Base-by-base conservation (phyloP, 2,113 vertebrate species). In the Ochotona curzoniae region DNA sequence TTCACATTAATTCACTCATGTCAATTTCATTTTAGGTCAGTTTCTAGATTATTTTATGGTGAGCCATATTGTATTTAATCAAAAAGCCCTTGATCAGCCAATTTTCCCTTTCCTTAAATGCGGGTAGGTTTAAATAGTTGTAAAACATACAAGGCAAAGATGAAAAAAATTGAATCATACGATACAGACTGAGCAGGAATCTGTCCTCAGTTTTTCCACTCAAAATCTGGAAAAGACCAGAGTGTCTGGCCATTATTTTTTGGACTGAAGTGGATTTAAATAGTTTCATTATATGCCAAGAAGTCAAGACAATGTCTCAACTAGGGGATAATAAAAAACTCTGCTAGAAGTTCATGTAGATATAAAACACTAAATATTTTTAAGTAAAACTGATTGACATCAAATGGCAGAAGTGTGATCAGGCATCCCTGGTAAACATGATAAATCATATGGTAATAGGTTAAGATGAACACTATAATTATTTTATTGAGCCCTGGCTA, bases 281-380 rank as follows among this genome's bases (percentile, higher is more conserved):
- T 80, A 83, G 28, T 15, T 90, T 93, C 92, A 80, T 69, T 38
- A 74, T 60, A 51, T 83, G 66, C 61, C 76, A 85, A 70, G 51
- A 93, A 94, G 75, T 83, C 74, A 89, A 85, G 86, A 80, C 47
- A 69, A 79, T 57, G 47, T 84, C 69, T 93, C 30, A 79, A 71
- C 64, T 90, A 61, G 10, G 92, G 47, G 73, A 64, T 71, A 80
- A 20, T 57, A 85, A 75, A 86, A 79, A 21, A 11, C 26, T 74
- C 60, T 94, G 12, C 17, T 63, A 83, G 7, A 14, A 57, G 26
- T 75, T 89, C 83, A 38, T 60, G 54, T 8, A 88, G 8, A 81
- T 64, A 71, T 1, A 83, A 78, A 30, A 76, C 51, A 94, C 35
- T 83, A 57, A 70, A 44, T 66, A 26, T 1, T 83, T 93, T 44